phyloP scores from a whole-genome alignment of 2,797 vertebrate species.

The Clarias fuscus region DNA sequence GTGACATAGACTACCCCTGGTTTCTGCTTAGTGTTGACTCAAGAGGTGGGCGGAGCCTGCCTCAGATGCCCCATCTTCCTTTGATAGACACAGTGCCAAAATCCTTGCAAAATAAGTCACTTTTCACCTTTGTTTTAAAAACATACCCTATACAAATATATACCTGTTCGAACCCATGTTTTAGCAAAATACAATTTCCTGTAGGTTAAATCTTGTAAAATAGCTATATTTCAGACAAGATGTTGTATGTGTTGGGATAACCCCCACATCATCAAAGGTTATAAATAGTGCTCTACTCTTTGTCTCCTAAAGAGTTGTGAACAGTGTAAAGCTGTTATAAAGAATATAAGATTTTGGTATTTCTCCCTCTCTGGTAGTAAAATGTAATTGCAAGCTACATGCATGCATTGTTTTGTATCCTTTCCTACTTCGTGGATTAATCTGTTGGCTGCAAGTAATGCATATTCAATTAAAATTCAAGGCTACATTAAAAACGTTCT shows the following conservation, averaged over 20 bases:
- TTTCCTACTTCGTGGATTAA: neutral
- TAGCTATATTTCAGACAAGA: no score
- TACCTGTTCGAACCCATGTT: no score
- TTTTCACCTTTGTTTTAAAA: no score
- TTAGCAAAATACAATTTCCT: no score
- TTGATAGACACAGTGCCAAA: no score
- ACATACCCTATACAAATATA: no score
- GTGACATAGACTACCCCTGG: neutral
- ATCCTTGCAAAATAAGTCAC: no score
- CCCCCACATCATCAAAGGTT: neutral
- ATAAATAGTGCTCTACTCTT: neutral
- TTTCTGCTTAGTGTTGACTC: neutral
- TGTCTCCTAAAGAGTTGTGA: neutral
- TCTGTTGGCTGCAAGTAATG: neutral
- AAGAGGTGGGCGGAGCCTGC: neutral
- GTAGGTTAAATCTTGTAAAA: no score
- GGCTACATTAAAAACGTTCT: neutral
- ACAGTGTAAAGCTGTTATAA: neutral
- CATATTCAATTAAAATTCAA: neutral
- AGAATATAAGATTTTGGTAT: neutral
- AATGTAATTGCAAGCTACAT: neutral
- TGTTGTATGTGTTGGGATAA: neutral
- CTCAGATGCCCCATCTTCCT: no score
- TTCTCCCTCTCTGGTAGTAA: neutral
- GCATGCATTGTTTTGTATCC: neutral